These are phyloP conservation scores for Trichomycterus rosablanca DNA, from an alignment of 2,113 vertebrate species.

Conservation along the genomic window DNA sequence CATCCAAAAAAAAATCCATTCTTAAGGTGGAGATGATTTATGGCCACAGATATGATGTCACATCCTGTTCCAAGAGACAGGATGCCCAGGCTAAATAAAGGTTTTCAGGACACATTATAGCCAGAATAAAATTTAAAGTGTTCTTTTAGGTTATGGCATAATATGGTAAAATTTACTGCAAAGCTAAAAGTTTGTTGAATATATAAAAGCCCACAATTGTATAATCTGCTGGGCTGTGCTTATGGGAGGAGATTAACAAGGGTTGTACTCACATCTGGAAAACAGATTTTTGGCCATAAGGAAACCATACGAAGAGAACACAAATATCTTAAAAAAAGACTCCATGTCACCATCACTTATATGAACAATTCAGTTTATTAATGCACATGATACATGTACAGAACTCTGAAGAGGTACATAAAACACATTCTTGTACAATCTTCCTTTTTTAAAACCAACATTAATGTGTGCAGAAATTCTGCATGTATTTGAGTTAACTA, in stretches of 20 bases:
- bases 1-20: background rate
- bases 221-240: background rate
- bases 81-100: slow-evolving; percentile 67
- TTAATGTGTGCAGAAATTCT: background rate
- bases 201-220: background rate
- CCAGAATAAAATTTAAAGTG: slow-evolving; percentile 44
- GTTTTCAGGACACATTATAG: slow-evolving; percentile 59
- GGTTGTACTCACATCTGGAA: slow-evolving; percentile 36
- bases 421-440: no score
- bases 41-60: slow-evolving; percentile 53
- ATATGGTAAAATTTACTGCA: no score
- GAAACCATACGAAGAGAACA: slow-evolving; percentile 4
- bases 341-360: no score
- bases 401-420: no score
- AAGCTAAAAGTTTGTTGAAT: no score
- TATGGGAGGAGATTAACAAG: background rate
- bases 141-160: no score
- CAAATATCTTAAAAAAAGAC: no score
- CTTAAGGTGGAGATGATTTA: slow-evolving; percentile 23
- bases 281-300: slow-evolving; percentile 20
- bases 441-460: no score
- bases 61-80: slow-evolving; percentile 64
- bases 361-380: no score
- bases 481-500: slow-evolving; percentile 1
- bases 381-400: slow-evolving; percentile 21